A percentile compares a stretch with the other conserved stretches of the same genome.
Conservation (phyloP, 2,797 vertebrate species). For the Acanthiza pusilla region DNA sequence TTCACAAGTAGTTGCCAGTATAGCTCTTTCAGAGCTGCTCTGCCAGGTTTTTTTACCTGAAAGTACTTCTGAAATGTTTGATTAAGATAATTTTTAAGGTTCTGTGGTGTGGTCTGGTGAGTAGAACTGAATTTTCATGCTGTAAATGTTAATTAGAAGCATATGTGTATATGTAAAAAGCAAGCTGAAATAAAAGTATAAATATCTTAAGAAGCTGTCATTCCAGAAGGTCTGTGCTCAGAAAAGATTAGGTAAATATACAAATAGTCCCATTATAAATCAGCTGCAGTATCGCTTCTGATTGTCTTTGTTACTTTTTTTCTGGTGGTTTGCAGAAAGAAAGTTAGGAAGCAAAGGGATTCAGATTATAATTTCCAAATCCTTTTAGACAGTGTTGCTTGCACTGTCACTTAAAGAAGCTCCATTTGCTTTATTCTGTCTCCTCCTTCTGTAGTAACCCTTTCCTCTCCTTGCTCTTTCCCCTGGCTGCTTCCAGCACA, state of each 20-base stretch:
- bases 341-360: background rate
- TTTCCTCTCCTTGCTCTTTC: background rate
- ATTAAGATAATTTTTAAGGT: background rate
- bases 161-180: slow-evolving; percentile 45
- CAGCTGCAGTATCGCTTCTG: background rate
- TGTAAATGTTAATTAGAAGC: slow-evolving; percentile 56
- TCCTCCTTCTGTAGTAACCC: background rate
- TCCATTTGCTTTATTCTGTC: background rate
- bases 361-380: background rate
- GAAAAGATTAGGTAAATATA: slow-evolving; percentile 58
- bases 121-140: background rate
- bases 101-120: slow-evolving; percentile 13
- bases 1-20: background rate
- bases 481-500: background rate
- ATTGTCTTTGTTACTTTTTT: background rate
- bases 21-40: background rate
- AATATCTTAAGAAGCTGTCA: slow-evolving; percentile 55
- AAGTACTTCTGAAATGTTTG: background rate
- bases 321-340: background rate
- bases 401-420: background rate
- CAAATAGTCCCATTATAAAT: slow-evolving; percentile 26
- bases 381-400: background rate
- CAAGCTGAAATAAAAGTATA: slow-evolving; percentile 55
- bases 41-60: background rate
- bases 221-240: slow-evolving; percentile 53